A percentile compares a stretch with the other conserved stretches of the same genome.
These are phyloP conservation scores for Phocoena phocoena DNA, from an alignment of 2,113 vertebrate genomes.

Conservation along the genomic window DNA sequence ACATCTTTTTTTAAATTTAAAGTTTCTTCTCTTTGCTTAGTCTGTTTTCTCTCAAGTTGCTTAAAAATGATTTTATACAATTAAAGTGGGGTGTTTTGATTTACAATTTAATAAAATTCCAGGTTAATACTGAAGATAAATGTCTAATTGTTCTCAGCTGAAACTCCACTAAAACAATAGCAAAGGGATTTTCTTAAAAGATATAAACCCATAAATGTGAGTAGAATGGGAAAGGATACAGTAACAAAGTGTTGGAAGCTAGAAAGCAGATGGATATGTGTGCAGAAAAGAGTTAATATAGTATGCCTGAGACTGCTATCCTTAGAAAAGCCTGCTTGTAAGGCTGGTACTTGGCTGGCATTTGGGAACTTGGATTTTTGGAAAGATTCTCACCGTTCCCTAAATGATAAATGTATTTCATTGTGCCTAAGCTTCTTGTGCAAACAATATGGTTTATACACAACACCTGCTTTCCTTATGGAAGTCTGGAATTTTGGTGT, in stretches of 20 bases:
- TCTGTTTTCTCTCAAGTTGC: constrained; percentile 6
- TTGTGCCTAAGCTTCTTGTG: neutral
- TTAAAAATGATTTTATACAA: constrained; percentile 50
- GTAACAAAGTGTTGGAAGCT: neutral
- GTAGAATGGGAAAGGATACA: constrained; percentile 8
- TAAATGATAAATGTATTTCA: neutral
- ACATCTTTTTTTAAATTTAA: neutral
- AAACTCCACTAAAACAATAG: constrained; percentile 29
- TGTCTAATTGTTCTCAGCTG: constrained; percentile 22
- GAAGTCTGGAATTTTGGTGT: constrained; percentile 1
- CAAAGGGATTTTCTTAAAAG: constrained; percentile 34
- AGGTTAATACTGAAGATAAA: constrained; percentile 2
- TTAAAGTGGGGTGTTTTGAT: neutral
- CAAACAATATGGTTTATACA: neutral
- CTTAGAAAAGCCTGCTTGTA: neutral
- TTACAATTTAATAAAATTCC: constrained; percentile 13
- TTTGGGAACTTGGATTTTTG: constrained; percentile 17
- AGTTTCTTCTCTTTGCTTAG: constrained; percentile 8
- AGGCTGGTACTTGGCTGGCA: neutral
- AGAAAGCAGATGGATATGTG: neutral
- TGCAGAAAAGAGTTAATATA: neutral
- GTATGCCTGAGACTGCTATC: neutral
- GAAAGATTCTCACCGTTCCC: neutral
- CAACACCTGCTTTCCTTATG: neutral
- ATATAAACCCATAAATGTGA: neutral